These are phyloP conservation scores for Vombatus ursinus DNA, from an alignment of 2,113 vertebrate genomes.

Conservation along the genomic window DNA sequence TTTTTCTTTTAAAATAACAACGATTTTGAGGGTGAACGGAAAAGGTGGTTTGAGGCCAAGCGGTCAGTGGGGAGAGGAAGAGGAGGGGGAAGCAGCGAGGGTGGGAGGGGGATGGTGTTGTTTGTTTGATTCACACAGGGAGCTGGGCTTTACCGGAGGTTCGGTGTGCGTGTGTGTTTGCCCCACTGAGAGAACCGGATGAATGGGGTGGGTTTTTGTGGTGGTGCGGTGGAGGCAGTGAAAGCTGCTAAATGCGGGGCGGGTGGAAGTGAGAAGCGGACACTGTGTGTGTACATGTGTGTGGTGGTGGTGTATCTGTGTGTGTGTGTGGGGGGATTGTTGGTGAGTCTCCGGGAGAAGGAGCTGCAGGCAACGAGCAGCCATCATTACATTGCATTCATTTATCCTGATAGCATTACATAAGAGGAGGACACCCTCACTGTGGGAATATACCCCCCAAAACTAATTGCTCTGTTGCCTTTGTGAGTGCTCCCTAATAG, in stretches of 20 bases:
- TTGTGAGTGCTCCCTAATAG: constrained; percentile 70
- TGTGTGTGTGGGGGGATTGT: constrained; percentile 72
- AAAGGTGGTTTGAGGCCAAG: constrained; percentile 88
- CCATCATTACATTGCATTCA: constrained; percentile 86
- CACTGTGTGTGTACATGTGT: constrained; percentile 71
- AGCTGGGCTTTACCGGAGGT: constrained; percentile 61
- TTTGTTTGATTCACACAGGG: constrained; percentile 73
- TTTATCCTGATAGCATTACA: constrained; percentile 82
- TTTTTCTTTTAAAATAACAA: constrained; percentile 63
- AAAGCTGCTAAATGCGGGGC: not conserved
- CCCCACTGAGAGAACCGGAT: constrained; percentile 3
- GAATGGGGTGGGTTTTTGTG: constrained; percentile 24
- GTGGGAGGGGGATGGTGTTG: constrained; percentile 74
- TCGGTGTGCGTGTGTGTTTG: constrained; percentile 52
- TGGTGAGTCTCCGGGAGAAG: constrained; percentile 83
- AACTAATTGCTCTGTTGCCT: constrained; percentile 62
- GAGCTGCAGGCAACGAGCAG: constrained; percentile 87
- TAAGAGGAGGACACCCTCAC: constrained; percentile 80
- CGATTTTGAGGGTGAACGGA: constrained; percentile 75
- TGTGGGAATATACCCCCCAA: constrained; percentile 75
- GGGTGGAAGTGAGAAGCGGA: constrained; percentile 51
- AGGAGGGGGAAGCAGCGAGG: not conserved
- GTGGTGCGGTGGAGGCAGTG: not conserved
- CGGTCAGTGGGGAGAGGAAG: constrained; percentile 83
- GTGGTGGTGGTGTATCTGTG: constrained; percentile 74